These are phyloP conservation scores for Squalus acanthias DNA, from an alignment of 2,797 vertebrate genomes.

Conservation along the genomic window DNA sequence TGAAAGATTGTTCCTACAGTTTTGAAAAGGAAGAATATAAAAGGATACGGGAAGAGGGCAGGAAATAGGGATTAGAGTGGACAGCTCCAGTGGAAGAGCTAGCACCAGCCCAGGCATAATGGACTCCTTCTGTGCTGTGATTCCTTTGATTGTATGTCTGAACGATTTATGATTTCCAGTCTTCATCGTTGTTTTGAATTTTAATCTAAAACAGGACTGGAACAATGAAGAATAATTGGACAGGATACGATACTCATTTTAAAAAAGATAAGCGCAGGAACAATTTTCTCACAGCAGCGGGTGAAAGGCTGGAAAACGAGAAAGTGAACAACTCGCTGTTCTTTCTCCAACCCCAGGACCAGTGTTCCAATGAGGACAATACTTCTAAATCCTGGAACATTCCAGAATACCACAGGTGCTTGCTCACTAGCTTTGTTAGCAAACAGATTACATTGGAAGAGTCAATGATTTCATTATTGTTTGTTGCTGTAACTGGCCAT, in stretches of 20 bases:
- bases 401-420: slow-evolving; percentile 7
- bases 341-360: slow-evolving; percentile 7
- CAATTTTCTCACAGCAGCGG: not conserved
- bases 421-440: not conserved
- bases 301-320: not conserved
- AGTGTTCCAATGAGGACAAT: not conserved
- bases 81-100: not conserved
- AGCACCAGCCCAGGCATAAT: not conserved
- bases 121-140: not conserved
- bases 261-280: not conserved
- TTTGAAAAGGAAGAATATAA: not conserved
- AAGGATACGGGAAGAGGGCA: not conserved
- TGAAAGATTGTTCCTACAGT: not conserved
- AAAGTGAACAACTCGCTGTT: not conserved
- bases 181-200: not conserved
- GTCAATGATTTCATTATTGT: not conserved
- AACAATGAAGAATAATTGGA: slow-evolving; percentile 20
- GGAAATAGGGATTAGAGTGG: not conserved
- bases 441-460: not conserved
- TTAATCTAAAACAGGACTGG: not conserved
- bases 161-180: not conserved
- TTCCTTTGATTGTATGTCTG: not conserved
- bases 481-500: not conserved
- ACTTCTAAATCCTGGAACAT: slow-evolving; percentile 1
- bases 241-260: slow-evolving; percentile 14